phyloP scores from a whole-genome alignment of 2,113 vertebrate genomes.

The Coptodon bakossiorum region DNA sequence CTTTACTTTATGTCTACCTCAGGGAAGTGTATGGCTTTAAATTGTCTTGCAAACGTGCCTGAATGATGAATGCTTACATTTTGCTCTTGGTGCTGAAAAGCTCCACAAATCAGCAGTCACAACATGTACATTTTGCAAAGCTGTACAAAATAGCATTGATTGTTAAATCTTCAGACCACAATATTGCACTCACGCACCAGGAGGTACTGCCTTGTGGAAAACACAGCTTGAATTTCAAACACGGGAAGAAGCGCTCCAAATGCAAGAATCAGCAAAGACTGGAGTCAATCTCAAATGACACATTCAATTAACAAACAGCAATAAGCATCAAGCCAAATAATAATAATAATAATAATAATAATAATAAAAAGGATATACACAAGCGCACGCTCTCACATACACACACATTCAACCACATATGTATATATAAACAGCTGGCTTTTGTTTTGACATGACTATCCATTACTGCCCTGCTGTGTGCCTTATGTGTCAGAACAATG shows the following conservation, averaged over 20 bases:
- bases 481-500: constrained; percentile 55
- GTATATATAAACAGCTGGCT: constrained; percentile 74
- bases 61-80: constrained; percentile 63
- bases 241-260: constrained; percentile 56
- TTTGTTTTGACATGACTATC: constrained; percentile 65
- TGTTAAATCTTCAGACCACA: constrained; percentile 71
- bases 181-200: constrained; percentile 67
- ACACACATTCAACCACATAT: constrained; percentile 60
- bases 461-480: constrained; percentile 56
- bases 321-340: constrained; percentile 61
- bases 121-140: constrained; percentile 71
- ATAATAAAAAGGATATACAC: constrained; percentile 21
- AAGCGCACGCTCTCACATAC: constrained; percentile 26
- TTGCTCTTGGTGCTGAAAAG: constrained; percentile 65
- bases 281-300: constrained; percentile 60
- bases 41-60: constrained; percentile 58
- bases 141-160: constrained; percentile 73
- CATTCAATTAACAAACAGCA: constrained; percentile 66
- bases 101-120: constrained; percentile 72
- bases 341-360: background rate
- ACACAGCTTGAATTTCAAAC: constrained; percentile 60
- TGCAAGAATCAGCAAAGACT: constrained; percentile 51
- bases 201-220: constrained; percentile 60
- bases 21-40: constrained; percentile 75
- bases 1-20: constrained; percentile 52